Evolutionary conservation across 2,113 vertebrate species (phyloP).

Genomic region (Gobius niger): DNA sequence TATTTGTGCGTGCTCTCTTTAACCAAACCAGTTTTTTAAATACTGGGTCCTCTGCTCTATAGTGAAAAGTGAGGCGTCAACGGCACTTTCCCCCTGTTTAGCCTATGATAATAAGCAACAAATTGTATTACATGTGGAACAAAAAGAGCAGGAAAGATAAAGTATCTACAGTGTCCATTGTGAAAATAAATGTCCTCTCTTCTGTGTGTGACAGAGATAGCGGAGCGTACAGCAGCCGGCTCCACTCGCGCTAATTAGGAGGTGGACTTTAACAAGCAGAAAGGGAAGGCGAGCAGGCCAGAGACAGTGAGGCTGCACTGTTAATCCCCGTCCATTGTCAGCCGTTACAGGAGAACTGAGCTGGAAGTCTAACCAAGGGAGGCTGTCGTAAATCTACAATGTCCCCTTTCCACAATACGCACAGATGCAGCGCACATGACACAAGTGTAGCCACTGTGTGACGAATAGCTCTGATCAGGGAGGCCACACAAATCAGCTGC

Average conservation of each 20-base stretch:
- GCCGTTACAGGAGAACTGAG: slow-evolving; percentile 67
- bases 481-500: slow-evolving; percentile 59
- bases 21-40: neutral
- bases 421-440: slow-evolving; percentile 57
- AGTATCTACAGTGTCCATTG: slow-evolving; percentile 40
- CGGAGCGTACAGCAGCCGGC: slow-evolving; percentile 70
- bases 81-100: neutral
- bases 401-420: slow-evolving; percentile 55
- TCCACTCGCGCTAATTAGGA: slow-evolving; percentile 77
- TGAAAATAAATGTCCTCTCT: slow-evolving; percentile 68
- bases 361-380: slow-evolving; percentile 70
- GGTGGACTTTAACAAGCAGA: slow-evolving; percentile 60
- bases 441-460: slow-evolving; percentile 47
- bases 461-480: slow-evolving; percentile 65
- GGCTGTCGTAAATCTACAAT: slow-evolving; percentile 71
- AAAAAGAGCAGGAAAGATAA: slow-evolving; percentile 44
- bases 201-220: slow-evolving; percentile 73
- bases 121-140: slow-evolving; percentile 11
- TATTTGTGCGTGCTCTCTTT: neutral
- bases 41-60: neutral
- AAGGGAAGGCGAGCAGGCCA: slow-evolving; percentile 29
- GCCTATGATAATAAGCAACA: slow-evolving; percentile 12
- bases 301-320: slow-evolving; percentile 64
- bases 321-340: slow-evolving; percentile 80
- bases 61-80: neutral